phyloP scores from a whole-genome alignment of 1,140 invertebrate species.

The Stegodyphus dumicola region DNA sequence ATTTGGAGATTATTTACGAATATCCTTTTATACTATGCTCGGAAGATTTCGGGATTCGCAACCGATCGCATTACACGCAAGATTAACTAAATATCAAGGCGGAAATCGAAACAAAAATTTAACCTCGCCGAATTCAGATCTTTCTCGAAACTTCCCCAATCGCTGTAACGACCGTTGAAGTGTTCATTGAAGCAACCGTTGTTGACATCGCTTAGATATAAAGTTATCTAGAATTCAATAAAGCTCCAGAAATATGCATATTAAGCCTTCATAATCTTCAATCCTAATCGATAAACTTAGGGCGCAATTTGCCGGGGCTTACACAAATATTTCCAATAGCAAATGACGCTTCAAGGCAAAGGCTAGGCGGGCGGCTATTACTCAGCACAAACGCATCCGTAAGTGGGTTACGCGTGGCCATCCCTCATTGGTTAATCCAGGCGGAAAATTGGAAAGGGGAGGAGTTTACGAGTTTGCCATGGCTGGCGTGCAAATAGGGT shows the following conservation, averaged over 20 bases:
- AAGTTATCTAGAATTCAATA: conserved; percentile 29
- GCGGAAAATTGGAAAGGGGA: conserved; percentile 37
- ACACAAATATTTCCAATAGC: conserved; percentile 40
- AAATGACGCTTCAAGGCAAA: conserved; percentile 27
- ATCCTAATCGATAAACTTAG: background rate
- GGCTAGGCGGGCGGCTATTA: conserved; percentile 31
- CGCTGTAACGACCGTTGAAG: too few relatives aligned
- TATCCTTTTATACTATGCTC: too few relatives aligned
- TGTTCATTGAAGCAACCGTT: too few relatives aligned
- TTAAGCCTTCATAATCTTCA: conserved; percentile 22
- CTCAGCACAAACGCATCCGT: conserved; percentile 34
- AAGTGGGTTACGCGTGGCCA: conserved; percentile 24
- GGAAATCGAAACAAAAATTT: too few relatives aligned
- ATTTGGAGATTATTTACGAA: too few relatives aligned
- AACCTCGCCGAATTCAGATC: too few relatives aligned
- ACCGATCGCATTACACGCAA: too few relatives aligned
- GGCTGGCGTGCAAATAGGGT: background rate
- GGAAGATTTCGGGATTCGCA: too few relatives aligned
- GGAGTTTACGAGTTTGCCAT: background rate
- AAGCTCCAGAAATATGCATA: conserved; percentile 32
- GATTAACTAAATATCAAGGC: too few relatives aligned
- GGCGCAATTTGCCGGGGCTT: background rate
- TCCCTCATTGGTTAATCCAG: conserved; percentile 43
- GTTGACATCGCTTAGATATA: too few relatives aligned
- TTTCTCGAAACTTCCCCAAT: too few relatives aligned